Evolutionary conservation across 2,888 invertebrate species (phyloP).

Genomic region (Ceraclea dissimilis): DNA sequence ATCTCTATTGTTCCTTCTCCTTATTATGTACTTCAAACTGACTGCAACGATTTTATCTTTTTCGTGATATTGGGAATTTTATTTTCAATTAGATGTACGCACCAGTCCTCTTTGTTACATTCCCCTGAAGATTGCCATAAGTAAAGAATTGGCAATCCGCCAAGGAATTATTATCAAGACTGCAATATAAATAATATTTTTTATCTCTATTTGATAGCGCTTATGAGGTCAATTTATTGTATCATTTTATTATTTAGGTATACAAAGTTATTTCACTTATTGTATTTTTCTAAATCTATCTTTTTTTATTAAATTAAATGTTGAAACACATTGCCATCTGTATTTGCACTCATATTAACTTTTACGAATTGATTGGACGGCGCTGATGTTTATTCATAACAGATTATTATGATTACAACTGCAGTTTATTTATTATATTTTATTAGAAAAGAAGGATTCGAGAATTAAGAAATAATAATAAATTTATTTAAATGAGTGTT

Average conservation of each 20-base stretch:
- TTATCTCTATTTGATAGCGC: constrained; percentile 9
- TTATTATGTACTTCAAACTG: background rate
- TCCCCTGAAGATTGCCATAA: background rate
- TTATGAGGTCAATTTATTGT: constrained; percentile 16
- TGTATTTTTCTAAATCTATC: background rate
- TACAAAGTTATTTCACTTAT: background rate
- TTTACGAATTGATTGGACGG: too few species aligned
- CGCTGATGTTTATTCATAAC: too few species aligned
- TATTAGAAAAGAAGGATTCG: too few species aligned
- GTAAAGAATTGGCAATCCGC: constrained; percentile 10
- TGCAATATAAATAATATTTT: constrained; percentile 13
- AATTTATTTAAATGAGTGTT: too few species aligned
- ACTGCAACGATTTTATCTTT: too few species aligned
- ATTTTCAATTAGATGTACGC: background rate
- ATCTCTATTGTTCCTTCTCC: background rate
- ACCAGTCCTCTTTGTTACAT: background rate
- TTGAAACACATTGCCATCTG: too few species aligned
- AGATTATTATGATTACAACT: too few species aligned
- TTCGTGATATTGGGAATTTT: background rate
- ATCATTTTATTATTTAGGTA: background rate
- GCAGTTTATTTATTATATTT: too few species aligned
- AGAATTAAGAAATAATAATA: too few species aligned
- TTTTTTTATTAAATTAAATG: too few species aligned
- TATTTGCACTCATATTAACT: too few species aligned
- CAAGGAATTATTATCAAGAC: constrained; percentile 17